These are phyloP conservation scores for Ancistrus triradiatus DNA, from an alignment of 2,113 vertebrate species.

Conservation along the genomic window DNA sequence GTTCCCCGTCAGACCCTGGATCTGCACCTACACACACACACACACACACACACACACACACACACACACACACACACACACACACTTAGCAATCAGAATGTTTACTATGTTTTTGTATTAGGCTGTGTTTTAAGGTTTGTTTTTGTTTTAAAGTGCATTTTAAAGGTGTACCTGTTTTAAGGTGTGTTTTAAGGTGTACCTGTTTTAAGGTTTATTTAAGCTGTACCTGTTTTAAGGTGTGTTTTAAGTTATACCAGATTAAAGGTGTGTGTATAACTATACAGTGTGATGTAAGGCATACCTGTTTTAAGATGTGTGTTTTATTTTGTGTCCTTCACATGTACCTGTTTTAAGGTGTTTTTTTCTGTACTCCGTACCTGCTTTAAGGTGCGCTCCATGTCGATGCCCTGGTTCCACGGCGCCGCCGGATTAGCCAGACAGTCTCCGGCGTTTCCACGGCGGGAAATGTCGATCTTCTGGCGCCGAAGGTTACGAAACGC, in stretches of 20 bases:
- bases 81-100: no score
- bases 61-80: not conserved
- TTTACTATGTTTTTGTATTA: no score
- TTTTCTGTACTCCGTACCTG: not conserved
- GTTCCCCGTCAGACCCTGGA: constrained; percentile 94
- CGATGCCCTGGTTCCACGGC: constrained; percentile 97
- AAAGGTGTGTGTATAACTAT: not conserved
- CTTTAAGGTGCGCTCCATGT: constrained; percentile 92
- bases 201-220: no score
- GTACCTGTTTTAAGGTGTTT: no score
- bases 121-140: no score
- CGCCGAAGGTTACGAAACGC: constrained; percentile 93
- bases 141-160: no score
- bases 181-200: no score
- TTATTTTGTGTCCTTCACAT: no score
- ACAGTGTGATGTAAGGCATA: constrained; percentile 45
- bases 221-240: not conserved
- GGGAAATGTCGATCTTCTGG: constrained; percentile 97
- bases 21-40: constrained; percentile 77
- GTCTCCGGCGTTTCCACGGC: constrained; percentile 96
- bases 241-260: not conserved
- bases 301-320: constrained; percentile 97
- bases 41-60: constrained; percentile 17
- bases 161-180: constrained; percentile 51
- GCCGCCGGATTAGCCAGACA: constrained; percentile 96